phyloP scores from a whole-genome alignment of 1,140 invertebrate genomes.

The Homalodisca vitripennis region DNA sequence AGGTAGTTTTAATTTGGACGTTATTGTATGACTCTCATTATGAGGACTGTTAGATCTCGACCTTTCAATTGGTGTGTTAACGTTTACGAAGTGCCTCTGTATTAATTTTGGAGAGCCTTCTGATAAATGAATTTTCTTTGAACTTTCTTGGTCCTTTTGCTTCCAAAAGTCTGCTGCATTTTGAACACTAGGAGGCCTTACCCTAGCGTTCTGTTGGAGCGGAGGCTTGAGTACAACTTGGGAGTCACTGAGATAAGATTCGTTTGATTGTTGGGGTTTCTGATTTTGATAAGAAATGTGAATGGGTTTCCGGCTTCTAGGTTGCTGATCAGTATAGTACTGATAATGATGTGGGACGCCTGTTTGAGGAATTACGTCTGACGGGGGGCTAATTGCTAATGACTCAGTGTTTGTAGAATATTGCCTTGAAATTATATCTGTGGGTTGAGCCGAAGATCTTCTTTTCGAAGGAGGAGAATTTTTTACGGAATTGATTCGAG shows the following conservation, averaged over 20 bases:
- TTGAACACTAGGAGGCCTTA: conserved; percentile 15
- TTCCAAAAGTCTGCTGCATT: conserved; percentile 63
- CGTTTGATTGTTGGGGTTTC: conserved; percentile 46
- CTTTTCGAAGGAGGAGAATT: conserved; percentile 6
- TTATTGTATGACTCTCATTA: neutral
- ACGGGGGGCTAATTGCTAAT: neutral
- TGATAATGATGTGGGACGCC: conserved; percentile 49
- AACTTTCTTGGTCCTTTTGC: conserved; percentile 55
- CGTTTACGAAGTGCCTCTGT: conserved; percentile 11
- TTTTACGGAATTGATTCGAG: neutral
- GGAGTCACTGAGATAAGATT: conserved; percentile 53
- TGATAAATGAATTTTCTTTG: conserved; percentile 23
- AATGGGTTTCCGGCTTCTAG: conserved; percentile 63
- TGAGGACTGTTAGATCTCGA: conserved; percentile 16
- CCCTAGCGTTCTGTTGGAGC: neutral
- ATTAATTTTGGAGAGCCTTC: conserved; percentile 16
- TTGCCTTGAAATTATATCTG: neutral
- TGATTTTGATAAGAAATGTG: conserved; percentile 48
- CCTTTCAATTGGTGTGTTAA: neutral
- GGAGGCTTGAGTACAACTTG: conserved; percentile 41
- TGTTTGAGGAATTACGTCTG: too few relatives aligned
- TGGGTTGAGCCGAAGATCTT: neutral
- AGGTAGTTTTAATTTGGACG: neutral
- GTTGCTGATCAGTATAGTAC: conserved; percentile 64
- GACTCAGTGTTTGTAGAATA: neutral